A percentile compares a stretch with the other conserved stretches of the same genome.
Evolutionary conservation across 2,888 invertebrate species (phyloP).

Genomic region (Exocentrus adspersus): DNA sequence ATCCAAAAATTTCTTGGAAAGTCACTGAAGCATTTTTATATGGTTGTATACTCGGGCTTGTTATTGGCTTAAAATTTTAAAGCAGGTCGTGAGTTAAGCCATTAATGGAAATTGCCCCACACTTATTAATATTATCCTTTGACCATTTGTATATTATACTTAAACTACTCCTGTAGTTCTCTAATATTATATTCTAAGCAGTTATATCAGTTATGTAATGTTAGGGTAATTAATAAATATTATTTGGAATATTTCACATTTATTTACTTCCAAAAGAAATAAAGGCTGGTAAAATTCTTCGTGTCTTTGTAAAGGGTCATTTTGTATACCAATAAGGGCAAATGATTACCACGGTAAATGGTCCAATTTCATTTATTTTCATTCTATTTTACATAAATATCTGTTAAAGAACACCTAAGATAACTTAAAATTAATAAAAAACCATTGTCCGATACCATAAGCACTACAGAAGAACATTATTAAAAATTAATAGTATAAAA

Average conservation of each 20-base stretch:
- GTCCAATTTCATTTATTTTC: conserved; percentile 50
- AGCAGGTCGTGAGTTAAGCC: neutral
- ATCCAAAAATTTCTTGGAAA: neutral
- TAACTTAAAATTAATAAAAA: conserved; percentile 56
- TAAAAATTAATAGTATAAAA: conserved; percentile 54
- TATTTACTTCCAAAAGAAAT: no score
- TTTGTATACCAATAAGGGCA: neutral
- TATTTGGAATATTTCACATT: conserved; percentile 41
- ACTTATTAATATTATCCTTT: conserved; percentile 27
- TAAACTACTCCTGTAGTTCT: conserved; percentile 43
- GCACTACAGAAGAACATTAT: conserved; percentile 58
- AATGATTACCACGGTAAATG: conserved; percentile 32
- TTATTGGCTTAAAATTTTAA: conserved; percentile 5
- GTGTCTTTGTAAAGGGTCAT: neutral
- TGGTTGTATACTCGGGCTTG: conserved; percentile 5
- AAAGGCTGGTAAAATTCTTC: no score
- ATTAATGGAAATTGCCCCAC: neutral
- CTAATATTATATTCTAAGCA: conserved; percentile 47
- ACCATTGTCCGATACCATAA: conserved; percentile 63
- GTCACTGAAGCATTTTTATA: neutral
- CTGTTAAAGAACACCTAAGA: conserved; percentile 58
- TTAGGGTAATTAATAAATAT: conserved; percentile 48
- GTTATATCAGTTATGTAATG: conserved; percentile 48
- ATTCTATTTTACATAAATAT: conserved; percentile 60
- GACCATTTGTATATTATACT: conserved; percentile 49